Conservation (phyloP, 2,888 invertebrate genomes). For the Hypena proboscidalis region DNA sequence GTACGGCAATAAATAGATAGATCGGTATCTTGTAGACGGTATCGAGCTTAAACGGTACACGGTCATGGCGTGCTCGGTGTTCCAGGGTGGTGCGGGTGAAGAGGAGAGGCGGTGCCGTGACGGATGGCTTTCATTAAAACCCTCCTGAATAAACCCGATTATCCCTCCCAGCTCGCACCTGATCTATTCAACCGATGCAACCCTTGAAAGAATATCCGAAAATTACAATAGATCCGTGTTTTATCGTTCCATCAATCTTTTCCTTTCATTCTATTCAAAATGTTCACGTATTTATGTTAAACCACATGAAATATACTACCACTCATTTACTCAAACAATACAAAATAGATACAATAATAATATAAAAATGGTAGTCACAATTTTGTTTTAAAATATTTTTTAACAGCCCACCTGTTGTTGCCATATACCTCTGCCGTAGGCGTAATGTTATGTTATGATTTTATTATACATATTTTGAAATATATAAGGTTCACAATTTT, state of each 20-base stretch:
- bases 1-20: slow-evolving; percentile 26
- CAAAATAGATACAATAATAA: too few species aligned
- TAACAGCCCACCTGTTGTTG: too few species aligned
- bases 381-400: too few species aligned
- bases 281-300: too few species aligned
- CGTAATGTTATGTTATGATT: too few species aligned
- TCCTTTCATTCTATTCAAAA: too few species aligned
- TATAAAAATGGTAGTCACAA: too few species aligned
- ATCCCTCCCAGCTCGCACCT: slow-evolving; percentile 51
- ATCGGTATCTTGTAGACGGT: slow-evolving; percentile 26
- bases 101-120: slow-evolving; percentile 42
- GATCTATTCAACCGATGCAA: slow-evolving; percentile 41
- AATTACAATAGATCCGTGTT: slow-evolving; percentile 16
- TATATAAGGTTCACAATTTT: too few species aligned
- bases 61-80: slow-evolving; percentile 22
- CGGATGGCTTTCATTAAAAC: slow-evolving; percentile 60
- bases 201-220: slow-evolving; percentile 27
- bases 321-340: too few species aligned
- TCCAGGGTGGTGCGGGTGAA: slow-evolving; percentile 9
- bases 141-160: slow-evolving; percentile 51
- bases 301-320: too few species aligned
- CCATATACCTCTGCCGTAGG: too few species aligned
- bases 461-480: too few species aligned
- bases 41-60: slow-evolving; percentile 29
- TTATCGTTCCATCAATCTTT: slow-evolving; percentile 6